Conservation (phyloP, 2,888 invertebrate species). For the Napeogenes sylphis region DNA sequence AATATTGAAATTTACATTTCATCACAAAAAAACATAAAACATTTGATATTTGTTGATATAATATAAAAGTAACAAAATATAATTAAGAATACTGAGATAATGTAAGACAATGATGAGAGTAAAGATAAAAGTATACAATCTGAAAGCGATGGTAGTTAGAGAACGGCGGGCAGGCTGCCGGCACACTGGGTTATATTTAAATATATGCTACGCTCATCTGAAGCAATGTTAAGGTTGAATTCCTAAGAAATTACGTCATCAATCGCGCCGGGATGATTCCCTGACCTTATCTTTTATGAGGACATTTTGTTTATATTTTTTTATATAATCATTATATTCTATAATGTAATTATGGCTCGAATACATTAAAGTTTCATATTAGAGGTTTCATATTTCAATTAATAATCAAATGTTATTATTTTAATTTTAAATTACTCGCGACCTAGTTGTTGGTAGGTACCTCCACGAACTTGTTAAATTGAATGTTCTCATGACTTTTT, state of each 20-base stretch:
- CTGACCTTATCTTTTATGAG: constrained; percentile 21
- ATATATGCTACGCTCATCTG: constrained; percentile 60
- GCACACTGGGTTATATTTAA: constrained; percentile 62
- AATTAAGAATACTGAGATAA: too few relatives aligned
- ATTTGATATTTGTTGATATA: too few relatives aligned
- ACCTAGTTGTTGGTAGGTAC: too few relatives aligned
- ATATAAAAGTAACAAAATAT: too few relatives aligned
- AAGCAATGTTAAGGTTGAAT: constrained; percentile 75
- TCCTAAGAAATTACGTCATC: constrained; percentile 64
- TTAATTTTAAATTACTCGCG: too few relatives aligned
- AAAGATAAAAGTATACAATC: constrained; percentile 5
- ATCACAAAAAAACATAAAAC: too few relatives aligned
- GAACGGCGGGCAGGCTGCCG: constrained; percentile 25
- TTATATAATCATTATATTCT: background rate
- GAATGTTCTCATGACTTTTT: too few relatives aligned
- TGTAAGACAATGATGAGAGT: background rate
- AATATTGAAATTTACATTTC: too few relatives aligned
- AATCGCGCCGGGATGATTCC: constrained; percentile 25
- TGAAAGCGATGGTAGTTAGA: background rate
- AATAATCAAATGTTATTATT: too few relatives aligned
- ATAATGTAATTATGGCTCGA: background rate
- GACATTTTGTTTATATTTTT: background rate
- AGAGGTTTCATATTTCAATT: too few relatives aligned
- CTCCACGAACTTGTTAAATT: too few relatives aligned
- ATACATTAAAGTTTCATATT: too few relatives aligned